Evolutionary conservation across 1,140 invertebrate genomes (phyloP).

Genomic region (Oscheius sp.): DNA sequence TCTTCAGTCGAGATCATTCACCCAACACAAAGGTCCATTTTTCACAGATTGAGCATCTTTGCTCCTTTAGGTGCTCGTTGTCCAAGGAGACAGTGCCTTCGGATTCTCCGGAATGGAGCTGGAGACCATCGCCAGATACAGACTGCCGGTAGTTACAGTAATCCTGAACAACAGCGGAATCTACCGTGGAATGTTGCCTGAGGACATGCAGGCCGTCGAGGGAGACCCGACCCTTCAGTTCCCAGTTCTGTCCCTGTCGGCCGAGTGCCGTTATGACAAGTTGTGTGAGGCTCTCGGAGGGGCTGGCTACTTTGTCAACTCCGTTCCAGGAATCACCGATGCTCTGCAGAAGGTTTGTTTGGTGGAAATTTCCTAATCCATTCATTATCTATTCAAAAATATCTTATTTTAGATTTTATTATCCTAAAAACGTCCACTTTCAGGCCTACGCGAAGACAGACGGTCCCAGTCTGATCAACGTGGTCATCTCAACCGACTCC

Average conservation of each 20-base stretch:
- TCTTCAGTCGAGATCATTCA: slow-evolving; percentile 78
- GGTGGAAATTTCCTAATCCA: no score
- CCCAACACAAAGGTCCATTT: slow-evolving; percentile 78
- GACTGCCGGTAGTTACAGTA: slow-evolving; percentile 82
- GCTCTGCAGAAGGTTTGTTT: slow-evolving; percentile 27
- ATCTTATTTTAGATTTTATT: no score
- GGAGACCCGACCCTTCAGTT: slow-evolving; percentile 66
- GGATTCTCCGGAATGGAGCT: slow-evolving; percentile 97
- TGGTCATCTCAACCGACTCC: slow-evolving; percentile 80
- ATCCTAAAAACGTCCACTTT: background rate
- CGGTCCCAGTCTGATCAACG: slow-evolving; percentile 81
- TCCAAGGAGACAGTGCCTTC: slow-evolving; percentile 92
- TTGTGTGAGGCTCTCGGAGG: slow-evolving; percentile 80
- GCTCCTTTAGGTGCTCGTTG: slow-evolving; percentile 75
- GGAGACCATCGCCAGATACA: slow-evolving; percentile 90
- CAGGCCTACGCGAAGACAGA: slow-evolving; percentile 69
- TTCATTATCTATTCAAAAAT: no score
- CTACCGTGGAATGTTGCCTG: slow-evolving; percentile 77
- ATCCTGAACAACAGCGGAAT: slow-evolving; percentile 96
- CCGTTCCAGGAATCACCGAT: slow-evolving; percentile 20
- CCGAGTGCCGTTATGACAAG: slow-evolving; percentile 80
- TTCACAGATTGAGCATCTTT: slow-evolving; percentile 73
- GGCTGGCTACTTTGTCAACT: slow-evolving; percentile 75
- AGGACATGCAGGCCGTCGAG: slow-evolving; percentile 73
- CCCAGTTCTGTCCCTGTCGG: slow-evolving; percentile 76